phyloP scores from a whole-genome alignment of 2,113 vertebrate species.

The Pollachius pollachius region DNA sequence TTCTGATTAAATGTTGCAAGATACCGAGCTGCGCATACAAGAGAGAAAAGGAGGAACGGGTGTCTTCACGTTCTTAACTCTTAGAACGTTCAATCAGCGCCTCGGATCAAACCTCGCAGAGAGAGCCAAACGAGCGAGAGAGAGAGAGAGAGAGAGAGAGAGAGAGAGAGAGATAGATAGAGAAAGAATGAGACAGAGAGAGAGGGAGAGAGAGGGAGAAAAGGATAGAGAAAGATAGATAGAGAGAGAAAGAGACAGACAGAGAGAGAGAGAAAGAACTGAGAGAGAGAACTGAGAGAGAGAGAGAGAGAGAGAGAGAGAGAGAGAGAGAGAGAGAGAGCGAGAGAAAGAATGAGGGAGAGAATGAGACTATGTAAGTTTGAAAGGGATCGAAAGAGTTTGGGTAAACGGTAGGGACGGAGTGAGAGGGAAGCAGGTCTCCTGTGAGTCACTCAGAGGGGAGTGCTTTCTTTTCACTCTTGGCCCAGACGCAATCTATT shows the following conservation, averaged over 20 bases:
- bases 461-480: background rate
- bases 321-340: background rate
- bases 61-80: conserved; percentile 43
- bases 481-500: background rate
- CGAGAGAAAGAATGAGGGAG: background rate
- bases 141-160: no score
- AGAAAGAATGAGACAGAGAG: background rate
- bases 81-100: conserved; percentile 38
- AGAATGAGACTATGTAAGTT: no score
- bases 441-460: no score
- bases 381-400: background rate
- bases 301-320: background rate
- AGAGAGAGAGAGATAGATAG: background rate
- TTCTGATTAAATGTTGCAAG: conserved; percentile 60
- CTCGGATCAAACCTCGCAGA: background rate
- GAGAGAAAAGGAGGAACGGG: conserved; percentile 21
- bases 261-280: background rate
- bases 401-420: background rate
- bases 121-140: background rate
- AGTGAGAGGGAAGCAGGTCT: no score
- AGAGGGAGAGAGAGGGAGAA: no score
- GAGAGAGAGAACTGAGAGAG: background rate
- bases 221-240: background rate
- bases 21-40: conserved; percentile 12
- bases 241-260: no score